Percentiles rank a stretch among this genome's conserved stretches.
Evolutionary conservation across 2,888 invertebrate species (phyloP).

Genomic region (Zygothrica quintamaculata): DNA sequence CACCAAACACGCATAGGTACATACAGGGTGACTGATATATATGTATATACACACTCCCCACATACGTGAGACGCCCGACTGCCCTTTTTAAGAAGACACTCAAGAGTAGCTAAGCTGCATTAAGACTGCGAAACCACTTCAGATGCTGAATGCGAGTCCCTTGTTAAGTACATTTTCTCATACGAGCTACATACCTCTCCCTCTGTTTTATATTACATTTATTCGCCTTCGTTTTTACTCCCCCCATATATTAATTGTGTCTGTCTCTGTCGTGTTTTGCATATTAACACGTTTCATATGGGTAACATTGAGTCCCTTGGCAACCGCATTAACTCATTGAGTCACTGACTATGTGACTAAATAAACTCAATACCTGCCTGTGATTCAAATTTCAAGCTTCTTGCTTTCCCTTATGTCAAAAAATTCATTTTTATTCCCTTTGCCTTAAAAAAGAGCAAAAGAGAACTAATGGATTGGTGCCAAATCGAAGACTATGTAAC

Average conservation of each 20-base stretch:
- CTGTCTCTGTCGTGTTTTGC: slow-evolving; percentile 40
- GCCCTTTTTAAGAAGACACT: slow-evolving; percentile 23
- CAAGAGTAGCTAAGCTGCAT: slow-evolving; percentile 51
- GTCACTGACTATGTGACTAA: slow-evolving; percentile 27
- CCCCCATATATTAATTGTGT: background rate
- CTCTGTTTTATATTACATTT: background rate
- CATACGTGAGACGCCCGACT: slow-evolving; percentile 17
- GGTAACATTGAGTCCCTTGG: slow-evolving; percentile 63
- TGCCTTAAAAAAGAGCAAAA: too few relatives aligned
- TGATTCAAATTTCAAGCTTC: slow-evolving; percentile 1
- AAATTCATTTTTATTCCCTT: too few relatives aligned
- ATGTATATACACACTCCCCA: too few relatives aligned
- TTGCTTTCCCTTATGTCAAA: background rate
- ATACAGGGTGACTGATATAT: too few relatives aligned
- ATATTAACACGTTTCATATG: slow-evolving; percentile 76
- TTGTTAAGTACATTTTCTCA: slow-evolving; percentile 21
- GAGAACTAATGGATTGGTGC: too few relatives aligned
- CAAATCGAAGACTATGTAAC: too few relatives aligned
- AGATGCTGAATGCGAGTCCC: slow-evolving; percentile 65
- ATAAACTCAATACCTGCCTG: slow-evolving; percentile 13
- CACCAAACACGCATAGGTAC: slow-evolving; percentile 19
- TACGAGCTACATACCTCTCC: slow-evolving; percentile 3
- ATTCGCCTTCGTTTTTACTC: background rate
- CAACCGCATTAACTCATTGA: slow-evolving; percentile 70
- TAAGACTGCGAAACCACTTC: slow-evolving; percentile 73